Conservation (phyloP, 2,797 vertebrate genomes). For the Cynopterus sphinx region DNA sequence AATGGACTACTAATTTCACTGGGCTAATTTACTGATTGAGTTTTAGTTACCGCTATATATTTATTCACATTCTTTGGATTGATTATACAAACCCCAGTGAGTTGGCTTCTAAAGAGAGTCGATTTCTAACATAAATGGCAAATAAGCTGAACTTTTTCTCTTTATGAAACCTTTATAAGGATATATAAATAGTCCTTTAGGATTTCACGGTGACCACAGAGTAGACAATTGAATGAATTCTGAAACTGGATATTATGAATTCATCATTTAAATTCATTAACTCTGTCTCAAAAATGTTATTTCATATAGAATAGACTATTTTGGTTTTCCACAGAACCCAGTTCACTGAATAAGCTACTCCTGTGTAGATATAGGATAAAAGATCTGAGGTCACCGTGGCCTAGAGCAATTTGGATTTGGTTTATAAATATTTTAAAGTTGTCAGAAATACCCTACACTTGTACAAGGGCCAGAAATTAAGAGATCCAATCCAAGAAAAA, state of each 20-base stretch:
- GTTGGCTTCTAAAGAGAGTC: background rate
- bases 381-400: conserved; percentile 45
- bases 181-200: conserved; percentile 3
- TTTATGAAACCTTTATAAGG: background rate
- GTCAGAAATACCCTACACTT: conserved; percentile 62
- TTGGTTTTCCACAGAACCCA: background rate
- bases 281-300: background rate
- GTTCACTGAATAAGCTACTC: background rate
- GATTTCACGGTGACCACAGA: background rate
- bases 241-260: conserved; percentile 40
- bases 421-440: conserved; percentile 72
- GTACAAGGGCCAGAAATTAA: conserved; percentile 55
- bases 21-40: background rate
- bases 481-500: conserved; percentile 41
- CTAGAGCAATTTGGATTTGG: conserved; percentile 56
- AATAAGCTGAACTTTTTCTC: background rate
- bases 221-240: conserved; percentile 1
- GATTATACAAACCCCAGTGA: background rate
- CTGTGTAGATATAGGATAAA: conserved; percentile 19
- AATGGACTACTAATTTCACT: background rate
- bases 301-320: background rate
- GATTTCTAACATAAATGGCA: background rate
- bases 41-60: background rate
- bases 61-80: background rate
- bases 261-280: conserved; percentile 8